These are phyloP conservation scores for Palaemon carinicauda DNA, from an alignment of 1,140 invertebrate genomes.

Conservation along the genomic window DNA sequence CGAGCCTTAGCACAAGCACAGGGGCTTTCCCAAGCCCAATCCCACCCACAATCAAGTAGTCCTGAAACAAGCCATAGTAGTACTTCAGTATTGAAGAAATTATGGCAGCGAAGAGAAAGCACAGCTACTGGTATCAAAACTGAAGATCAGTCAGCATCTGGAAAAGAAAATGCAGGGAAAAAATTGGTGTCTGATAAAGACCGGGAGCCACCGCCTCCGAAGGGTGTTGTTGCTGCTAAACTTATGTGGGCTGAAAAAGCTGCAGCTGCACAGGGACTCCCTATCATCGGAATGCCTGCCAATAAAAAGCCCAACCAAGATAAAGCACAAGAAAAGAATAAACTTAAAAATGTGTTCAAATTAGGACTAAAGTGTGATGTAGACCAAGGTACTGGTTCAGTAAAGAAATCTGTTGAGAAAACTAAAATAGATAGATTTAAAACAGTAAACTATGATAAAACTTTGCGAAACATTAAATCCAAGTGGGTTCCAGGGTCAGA, in stretches of 20 bases:
- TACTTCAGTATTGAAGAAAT: constrained; percentile 54
- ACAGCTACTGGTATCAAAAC: constrained; percentile 23
- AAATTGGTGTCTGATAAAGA: constrained; percentile 34
- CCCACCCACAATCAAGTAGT: neutral
- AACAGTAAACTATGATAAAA: constrained; percentile 86
- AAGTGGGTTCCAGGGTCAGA: constrained; percentile 67
- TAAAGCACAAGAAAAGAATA: constrained; percentile 50
- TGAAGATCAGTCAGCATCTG: neutral
- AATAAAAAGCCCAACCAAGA: constrained; percentile 28
- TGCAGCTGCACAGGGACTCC: neutral
- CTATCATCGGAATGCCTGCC: neutral
- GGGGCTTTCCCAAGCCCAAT: neutral
- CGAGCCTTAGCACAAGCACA: constrained; percentile 30
- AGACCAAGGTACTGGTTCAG: constrained; percentile 41
- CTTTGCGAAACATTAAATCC: constrained; percentile 82
- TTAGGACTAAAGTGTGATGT: constrained; percentile 56
- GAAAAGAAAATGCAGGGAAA: constrained; percentile 16
- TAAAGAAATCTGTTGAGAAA: constrained; percentile 68
- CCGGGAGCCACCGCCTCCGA: constrained; percentile 40
- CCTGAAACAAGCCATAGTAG: neutral
- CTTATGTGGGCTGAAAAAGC: constrained; percentile 44
- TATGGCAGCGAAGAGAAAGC: constrained; percentile 58
- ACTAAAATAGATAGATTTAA: constrained; percentile 84
- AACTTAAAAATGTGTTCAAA: constrained; percentile 58
- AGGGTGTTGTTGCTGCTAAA: constrained; percentile 49